Evolutionary conservation across 2,888 invertebrate genomes (phyloP).

Genomic region (Cerastoderma edule): DNA sequence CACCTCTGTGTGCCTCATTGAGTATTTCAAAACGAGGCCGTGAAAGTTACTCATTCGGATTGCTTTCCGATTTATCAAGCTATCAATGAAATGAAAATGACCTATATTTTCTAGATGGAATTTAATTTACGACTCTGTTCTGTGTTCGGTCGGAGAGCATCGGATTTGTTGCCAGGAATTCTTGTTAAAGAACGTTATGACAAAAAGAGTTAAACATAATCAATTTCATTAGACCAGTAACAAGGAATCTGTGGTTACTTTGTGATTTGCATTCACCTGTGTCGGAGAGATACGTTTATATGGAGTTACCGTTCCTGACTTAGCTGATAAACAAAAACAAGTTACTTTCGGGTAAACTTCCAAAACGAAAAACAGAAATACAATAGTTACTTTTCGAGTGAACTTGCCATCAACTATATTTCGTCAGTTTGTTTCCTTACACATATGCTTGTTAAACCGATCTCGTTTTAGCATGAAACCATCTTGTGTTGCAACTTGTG

Average conservation of each 20-base stretch:
- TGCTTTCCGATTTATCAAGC: conserved; percentile 2
- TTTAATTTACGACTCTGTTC: background rate
- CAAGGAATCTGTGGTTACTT: background rate
- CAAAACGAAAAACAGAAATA: background rate
- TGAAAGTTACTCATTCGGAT: conserved; percentile 45
- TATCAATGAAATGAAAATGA: conserved; percentile 14
- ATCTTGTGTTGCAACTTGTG: background rate
- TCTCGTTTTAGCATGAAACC: background rate
- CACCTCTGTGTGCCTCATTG: conserved; percentile 5
- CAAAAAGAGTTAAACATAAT: background rate
- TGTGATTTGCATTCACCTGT: conserved; percentile 40
- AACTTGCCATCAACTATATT: background rate
- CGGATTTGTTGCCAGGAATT: conserved; percentile 12
- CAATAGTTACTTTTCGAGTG: background rate
- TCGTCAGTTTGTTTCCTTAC: background rate
- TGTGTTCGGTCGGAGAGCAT: background rate
- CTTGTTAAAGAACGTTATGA: background rate
- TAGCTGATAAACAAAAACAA: conserved; percentile 17
- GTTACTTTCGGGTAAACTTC: background rate
- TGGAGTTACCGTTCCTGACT: conserved; percentile 41
- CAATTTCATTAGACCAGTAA: background rate
- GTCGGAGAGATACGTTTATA: conserved; percentile 19
- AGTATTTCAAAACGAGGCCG: conserved; percentile 40
- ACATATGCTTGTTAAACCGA: background rate
- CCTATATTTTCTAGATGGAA: conserved; percentile 18